Base-by-base conservation (phyloP, 2,113 vertebrate species). In the Callithrix jacchus region DNA sequence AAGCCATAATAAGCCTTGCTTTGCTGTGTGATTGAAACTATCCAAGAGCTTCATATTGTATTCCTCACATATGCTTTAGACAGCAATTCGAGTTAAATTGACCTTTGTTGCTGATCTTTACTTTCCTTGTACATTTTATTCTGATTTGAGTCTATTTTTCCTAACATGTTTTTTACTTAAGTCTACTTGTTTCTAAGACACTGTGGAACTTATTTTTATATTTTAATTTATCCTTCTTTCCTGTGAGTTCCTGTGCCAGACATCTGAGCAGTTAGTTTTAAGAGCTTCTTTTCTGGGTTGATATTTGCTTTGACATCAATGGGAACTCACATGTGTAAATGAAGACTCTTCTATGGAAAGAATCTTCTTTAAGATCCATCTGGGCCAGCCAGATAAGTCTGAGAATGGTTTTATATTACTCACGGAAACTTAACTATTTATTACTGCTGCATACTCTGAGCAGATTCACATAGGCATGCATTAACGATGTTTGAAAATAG, bases 291-390 rank as follows among this genome's bases (percentile, higher is more conserved):
- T 88, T 96, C 66, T 87, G 64, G 52, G 71, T 93, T 91, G 37
- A 70, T 96, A 92, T 79, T 96, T 96, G 71, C 91, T 94, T 96
- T 96, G 73, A 97, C 77, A 94, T 97, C 95, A 97, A 40, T 91
- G 42, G 58, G 21, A 97, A 93, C 66, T 96, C 66, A 94, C 71
- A 96, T 91, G 93, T 89, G 66, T 91, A 97, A 96, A 94, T 90
- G 81, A 92, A 94, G 96, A 96, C 77, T 77, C 76, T 76, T 97
- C 79, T 79, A 73, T 80, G 89, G 86, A 68, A 86, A 94, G 73
- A 93, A 93, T 85, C 58, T 93, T 83, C 71, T 91, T 91, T 93
- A 61, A 32, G 71, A 77, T n/a, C 82, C 82, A 91, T 88, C 96
- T 97, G 96, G 88, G 47, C 49, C 70, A 95, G 89, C 54, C 87